Evolutionary conservation across 2,113 vertebrate species (phyloP).

Genomic region (Corvus cornix): DNA sequence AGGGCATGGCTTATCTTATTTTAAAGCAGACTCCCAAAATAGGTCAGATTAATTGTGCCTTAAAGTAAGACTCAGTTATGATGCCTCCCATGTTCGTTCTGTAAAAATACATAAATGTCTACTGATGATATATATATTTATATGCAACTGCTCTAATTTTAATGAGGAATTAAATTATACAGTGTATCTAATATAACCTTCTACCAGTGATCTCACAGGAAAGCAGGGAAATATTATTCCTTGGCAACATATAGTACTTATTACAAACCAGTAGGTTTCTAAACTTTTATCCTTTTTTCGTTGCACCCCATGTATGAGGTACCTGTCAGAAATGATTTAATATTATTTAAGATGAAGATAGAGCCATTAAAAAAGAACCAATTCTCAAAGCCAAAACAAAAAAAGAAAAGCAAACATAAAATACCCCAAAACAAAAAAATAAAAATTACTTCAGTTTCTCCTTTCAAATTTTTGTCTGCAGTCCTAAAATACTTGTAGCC

Average conservation of each 20-base stretch:
- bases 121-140: background rate
- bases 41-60: background rate
- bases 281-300: background rate
- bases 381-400: background rate
- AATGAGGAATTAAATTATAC: background rate
- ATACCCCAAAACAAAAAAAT: background rate
- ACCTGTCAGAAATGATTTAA: background rate
- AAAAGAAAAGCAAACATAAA: background rate
- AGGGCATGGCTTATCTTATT: background rate
- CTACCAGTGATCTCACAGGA: background rate
- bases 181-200: background rate
- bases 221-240: background rate
- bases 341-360: background rate
- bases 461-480: background rate
- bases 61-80: background rate
- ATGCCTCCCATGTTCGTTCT: background rate
- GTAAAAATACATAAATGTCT: background rate
- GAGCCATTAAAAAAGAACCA: accelerated
- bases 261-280: background rate
- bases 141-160: background rate
- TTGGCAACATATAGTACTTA: background rate
- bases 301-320: accelerated
- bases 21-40: background rate
- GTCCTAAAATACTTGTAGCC: background rate
- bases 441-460: background rate